Evolutionary conservation across 2,888 invertebrate species (phyloP), one percentile per base, ranked within the genome.

Genomic region (Petrolisthes manimaculis): DNA sequence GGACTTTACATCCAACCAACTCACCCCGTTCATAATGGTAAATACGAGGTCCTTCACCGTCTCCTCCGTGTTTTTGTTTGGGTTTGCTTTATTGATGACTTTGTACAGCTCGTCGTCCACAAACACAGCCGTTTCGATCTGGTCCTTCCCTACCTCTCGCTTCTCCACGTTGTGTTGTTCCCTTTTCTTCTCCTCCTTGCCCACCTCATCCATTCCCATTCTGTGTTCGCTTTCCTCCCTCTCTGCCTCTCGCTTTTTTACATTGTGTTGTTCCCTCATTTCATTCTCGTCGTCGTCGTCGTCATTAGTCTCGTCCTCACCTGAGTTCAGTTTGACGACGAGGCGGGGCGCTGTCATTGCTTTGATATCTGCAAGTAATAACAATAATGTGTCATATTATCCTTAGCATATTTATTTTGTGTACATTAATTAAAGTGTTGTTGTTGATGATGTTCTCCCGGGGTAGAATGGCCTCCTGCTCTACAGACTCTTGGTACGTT

Each of bases 11-110:
- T 37, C n/a, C 82, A 14, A 53, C 4, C n/a, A 5, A 79, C 86
- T 89, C 55, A 90, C 90, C 82, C 87, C 90, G 71, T 90, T 90
- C 90, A 90, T 90, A 71, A 90, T 90, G 78, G 90, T 83, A 51
- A 88, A 78, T 37, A 90, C 90, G 9, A 88, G 67, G 37, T 89
- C 86, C 18, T 82, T 81, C 21, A 90, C 69, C 37, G 80, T 88
- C 80, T 84, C 71, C 12, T 71, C 74, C 9, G 54, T 53, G 21
- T 86, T 78, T 53, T 37, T 8, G 8, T 54, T 21, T 9, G 83
- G 83, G 21, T 86, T 83, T 4, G 37, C n/a, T 5, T 84, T 18
- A 21, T 61, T 74, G 8, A 88, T 84, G 75, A 88, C 77, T 5
- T 69, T 24, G 9, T 75, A 84, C 88, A 88, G 78, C 4, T 51